Base-by-base conservation (phyloP, 2,888 invertebrate genomes). In the Folsomia manolachei region DNA sequence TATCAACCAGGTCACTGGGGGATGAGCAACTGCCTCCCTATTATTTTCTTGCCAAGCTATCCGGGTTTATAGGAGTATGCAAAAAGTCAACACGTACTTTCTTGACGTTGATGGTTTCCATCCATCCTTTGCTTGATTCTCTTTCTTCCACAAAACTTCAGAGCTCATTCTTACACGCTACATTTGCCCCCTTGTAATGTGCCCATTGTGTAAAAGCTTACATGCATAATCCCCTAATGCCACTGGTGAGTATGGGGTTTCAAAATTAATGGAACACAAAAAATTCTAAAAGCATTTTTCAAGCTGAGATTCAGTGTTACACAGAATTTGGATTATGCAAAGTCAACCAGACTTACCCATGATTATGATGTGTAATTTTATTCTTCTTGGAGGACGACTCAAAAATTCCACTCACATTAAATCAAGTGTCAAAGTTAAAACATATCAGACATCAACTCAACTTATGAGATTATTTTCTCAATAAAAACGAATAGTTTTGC, bases 81-180 rank as follows among this genome's bases (percentile, higher is more conserved):
- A 56, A 56, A 56, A 56, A 56, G 56, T 56, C 56, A 39, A 39
- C 39, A 56, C 56, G 4, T 56, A 14, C 56, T 56, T 14, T 56
- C n/a, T n/a, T 39, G 39, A 39, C 39, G 14, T 4, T 39, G 39
- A 39, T 39, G 4, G 39, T 39, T 39, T 9, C 39, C 14, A 9
- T 39, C 39, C 7, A 39, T 39, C 7, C 7, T 39, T 14, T 39
- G n/a, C n/a, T n/a, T n/a, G n/a, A n/a, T 51, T 51, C 51, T 51
- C n/a, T 51, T 51, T 51, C 51, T 51, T 51, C 18, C 9, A 9
- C 51, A 11, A 51, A 9, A 51, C 51, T 11, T 51, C 51, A 56
- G n/a, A 14, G 56, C 56, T 56, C 56, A 56, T 18, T n/a, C 19
- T 56, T 7, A 4, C 56, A 56, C n/a, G 56, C 19, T 19, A 14